Conservation (phyloP, 2,797 vertebrate genomes). For the Premnoplex brunnescens region DNA sequence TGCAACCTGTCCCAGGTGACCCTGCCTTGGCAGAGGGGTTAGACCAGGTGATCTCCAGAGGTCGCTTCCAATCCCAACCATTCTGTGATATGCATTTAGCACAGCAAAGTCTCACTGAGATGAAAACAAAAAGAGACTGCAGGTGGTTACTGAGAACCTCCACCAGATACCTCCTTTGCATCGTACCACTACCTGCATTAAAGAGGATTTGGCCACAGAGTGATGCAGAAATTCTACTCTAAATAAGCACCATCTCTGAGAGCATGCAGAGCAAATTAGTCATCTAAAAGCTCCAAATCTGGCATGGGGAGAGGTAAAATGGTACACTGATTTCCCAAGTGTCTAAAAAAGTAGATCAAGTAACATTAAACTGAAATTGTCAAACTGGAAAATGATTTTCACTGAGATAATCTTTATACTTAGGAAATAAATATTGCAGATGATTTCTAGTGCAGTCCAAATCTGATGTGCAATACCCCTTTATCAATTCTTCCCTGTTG, state of each 20-base stretch:
- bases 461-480: not conserved
- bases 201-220: constrained; percentile 58
- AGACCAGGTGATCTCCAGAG: accelerated
- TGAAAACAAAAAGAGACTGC: constrained; percentile 45
- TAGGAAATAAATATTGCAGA: constrained; percentile 63
- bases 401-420: constrained; percentile 61
- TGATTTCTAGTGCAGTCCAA: constrained; percentile 18
- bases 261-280: constrained; percentile 70
- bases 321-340: constrained; percentile 75
- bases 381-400: constrained; percentile 73
- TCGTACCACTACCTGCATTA: constrained; percentile 47
- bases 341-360: constrained; percentile 74
- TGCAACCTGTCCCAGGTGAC: not conserved
- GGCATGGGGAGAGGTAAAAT: constrained; percentile 69
- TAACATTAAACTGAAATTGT: constrained; percentile 75
- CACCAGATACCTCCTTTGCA: constrained; percentile 43
- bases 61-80: not conserved
- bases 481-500: constrained; percentile 8
- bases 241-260: constrained; percentile 46
- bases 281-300: constrained; percentile 68
- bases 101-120: not conserved
- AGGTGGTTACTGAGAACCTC: constrained; percentile 28
- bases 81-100: not conserved
- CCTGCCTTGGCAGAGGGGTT: not conserved
- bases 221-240: constrained; percentile 63